Conservation (phyloP, 2,113 vertebrate genomes). For the Acanthochromis polyacanthus region DNA sequence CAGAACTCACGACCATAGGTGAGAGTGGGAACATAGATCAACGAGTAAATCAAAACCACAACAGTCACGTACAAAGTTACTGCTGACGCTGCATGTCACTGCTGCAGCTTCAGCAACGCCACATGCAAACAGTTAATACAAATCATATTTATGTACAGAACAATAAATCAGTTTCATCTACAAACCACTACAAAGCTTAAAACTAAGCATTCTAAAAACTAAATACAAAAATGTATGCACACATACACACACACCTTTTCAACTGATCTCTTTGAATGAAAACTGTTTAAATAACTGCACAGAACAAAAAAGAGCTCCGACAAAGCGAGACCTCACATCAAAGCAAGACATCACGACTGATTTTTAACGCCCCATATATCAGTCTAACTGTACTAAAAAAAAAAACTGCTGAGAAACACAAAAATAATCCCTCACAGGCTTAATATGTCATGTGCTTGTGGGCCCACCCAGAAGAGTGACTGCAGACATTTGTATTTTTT, state of each 20-base stretch:
- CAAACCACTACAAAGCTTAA: neutral
- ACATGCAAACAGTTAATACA: too few relatives aligned
- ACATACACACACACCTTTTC: neutral
- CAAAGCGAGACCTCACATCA: conserved; percentile 27
- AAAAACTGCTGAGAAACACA: conserved; percentile 68
- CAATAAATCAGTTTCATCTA: neutral
- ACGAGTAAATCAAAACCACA: too few relatives aligned
- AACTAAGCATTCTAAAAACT: neutral
- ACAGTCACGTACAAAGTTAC: too few relatives aligned
- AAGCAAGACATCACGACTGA: conserved; percentile 31
- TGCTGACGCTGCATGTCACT: too few relatives aligned
- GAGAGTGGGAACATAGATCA: too few relatives aligned
- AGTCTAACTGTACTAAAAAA: conserved; percentile 30
- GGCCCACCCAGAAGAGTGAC: conserved; percentile 82
- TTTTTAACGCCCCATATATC: conserved; percentile 56
- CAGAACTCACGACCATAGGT: too few relatives aligned
- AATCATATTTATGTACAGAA: neutral
- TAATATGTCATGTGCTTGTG: conserved; percentile 57
- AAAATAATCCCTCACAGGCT: conserved; percentile 66
- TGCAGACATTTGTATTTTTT: conserved; percentile 66
- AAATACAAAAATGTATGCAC: neutral
- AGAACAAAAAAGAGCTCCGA: conserved; percentile 6
- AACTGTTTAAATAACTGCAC: conserved; percentile 15
- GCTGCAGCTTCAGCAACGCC: too few relatives aligned
- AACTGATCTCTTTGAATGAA: conserved; percentile 17